Base-by-base conservation (phyloP, 2,888 invertebrate genomes). In the Agriopis marginaria region DNA sequence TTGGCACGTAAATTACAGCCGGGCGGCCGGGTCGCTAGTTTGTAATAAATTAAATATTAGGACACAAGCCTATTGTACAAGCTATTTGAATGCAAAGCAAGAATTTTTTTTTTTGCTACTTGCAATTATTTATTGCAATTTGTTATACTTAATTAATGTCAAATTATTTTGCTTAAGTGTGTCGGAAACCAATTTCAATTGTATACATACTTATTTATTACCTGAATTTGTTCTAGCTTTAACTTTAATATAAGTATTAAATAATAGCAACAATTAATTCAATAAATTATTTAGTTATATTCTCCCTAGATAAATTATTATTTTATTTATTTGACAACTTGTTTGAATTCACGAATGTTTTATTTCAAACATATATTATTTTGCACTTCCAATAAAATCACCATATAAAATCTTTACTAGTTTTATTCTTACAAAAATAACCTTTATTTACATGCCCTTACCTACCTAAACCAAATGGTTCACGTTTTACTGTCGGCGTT, bases 401-500 rank as follows among this genome's bases (percentile, higher is more conserved):
- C 60, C 50, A 68, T 45, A 9, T 39, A n/a, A 60, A 54, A 32
- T n/a, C 23, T 56, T 53, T 59, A 32, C 42, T 14, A 42, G 59
- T 76, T 71, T 75, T 69, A 74, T 73, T 75, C 45, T 68, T 78
- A 77, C 17, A 72, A 76, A 79, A 78, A 76, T 79, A 58, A 39
- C 10, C n/a, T 49, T 58, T 73, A 71, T 73, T 58, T 73, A 68
- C 82, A 86, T 75, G 77, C n/a, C 64, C 56, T 70, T 58, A 65
- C 39, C 66, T 70, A 64, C 17, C 23, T 51, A 32, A 12, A n/a
- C 11, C 23, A 42, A 17, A 54, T 12, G 47, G 72, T n/a, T 59
- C 82, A 89, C 2, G 86, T 86, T 64, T 84, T 82, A 64, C 78
- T 80, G 4, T 80, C 83, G 3, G 70, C 82, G 49, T 89, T 75